Base-by-base conservation (phyloP, 2,113 vertebrate species). In the Gopherus evgoodei region DNA sequence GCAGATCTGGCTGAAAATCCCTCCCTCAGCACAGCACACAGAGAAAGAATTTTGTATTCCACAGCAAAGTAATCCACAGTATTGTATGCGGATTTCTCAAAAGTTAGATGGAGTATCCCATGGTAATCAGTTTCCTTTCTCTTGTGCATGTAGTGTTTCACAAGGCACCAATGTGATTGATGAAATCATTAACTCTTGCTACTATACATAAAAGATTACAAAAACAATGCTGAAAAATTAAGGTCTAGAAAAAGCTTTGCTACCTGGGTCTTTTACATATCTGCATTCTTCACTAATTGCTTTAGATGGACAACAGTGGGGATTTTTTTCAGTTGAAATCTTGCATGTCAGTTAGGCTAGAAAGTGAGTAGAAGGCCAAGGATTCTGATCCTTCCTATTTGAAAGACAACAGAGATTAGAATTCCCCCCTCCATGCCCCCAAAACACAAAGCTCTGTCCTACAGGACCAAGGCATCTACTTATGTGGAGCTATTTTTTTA, bases 321-420 rank as follows among this genome's bases (percentile, higher is more conserved):
- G 29, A 90, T 65, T 10, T 81, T 93, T 72, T 93, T 85, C 54
- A 93, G 84, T 54, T 79, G 79, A 94, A 93, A 91, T 78, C 31
- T 14, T 94, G 31, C n/a, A 29, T 14, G 21, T 22, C 47, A 76
- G n/a, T 90, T 91, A 10, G 79, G 91, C 54, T 83, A 93, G 89
- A 90, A 87, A 87, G 69, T 22, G n/a, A 84, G 25, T 35, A 21
- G 69, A 10, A 65, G 21, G 29, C 9, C 42, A 78, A 31, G 47
- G 31, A 56, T 95, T 93, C 50, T 91, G 47, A 75, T 91, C 44
- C 19, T 90, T 47, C 42, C 42, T 47, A 56, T 80, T 80, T 4
- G 2, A 82, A 96, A 94, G 56, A 16, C 47, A 81, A 31, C 14
- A 90, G 19, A 91, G 47, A 82, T 14, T 22, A 35, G n/a, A 92